These are phyloP conservation scores for Bambusicola thoracicus DNA, from an alignment of 2,113 vertebrate genomes.

Conservation along the genomic window DNA sequence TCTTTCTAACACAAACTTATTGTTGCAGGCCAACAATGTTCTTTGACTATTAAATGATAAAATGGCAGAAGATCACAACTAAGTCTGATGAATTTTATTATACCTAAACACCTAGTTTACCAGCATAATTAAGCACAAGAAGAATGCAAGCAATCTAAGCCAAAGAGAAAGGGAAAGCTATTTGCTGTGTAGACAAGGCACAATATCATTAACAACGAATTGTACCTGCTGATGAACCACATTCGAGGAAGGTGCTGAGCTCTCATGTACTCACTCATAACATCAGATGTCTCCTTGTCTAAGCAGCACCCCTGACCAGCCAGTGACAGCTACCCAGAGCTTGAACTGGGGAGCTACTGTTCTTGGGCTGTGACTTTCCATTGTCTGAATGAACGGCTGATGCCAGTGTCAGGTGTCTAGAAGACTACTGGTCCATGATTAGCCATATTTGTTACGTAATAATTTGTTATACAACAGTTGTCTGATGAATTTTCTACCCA, in stretches of 20 bases:
- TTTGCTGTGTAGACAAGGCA: neutral
- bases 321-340: neutral
- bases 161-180: neutral
- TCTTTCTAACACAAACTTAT: neutral
- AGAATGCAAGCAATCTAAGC: neutral
- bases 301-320: neutral
- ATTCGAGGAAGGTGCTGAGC: neutral
- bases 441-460: neutral
- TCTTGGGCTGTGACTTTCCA: neutral
- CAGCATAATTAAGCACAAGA: neutral
- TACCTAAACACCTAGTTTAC: neutral
- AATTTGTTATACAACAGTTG: neutral
- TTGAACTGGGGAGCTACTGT: neutral
- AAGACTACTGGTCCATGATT: neutral
- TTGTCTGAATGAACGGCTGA: neutral
- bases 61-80: neutral
- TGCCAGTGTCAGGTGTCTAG: neutral
- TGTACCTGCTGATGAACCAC: neutral
- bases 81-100: neutral
- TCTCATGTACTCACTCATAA: neutral
- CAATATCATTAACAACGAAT: neutral
- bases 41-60: neutral
- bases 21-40: neutral
- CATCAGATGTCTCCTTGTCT: neutral
- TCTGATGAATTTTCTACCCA: neutral